Percentiles rank a stretch among this genome's conserved stretches.
Evolutionary conservation across 2,797 vertebrate genomes (phyloP).

Genomic region (Mus caroli): DNA sequence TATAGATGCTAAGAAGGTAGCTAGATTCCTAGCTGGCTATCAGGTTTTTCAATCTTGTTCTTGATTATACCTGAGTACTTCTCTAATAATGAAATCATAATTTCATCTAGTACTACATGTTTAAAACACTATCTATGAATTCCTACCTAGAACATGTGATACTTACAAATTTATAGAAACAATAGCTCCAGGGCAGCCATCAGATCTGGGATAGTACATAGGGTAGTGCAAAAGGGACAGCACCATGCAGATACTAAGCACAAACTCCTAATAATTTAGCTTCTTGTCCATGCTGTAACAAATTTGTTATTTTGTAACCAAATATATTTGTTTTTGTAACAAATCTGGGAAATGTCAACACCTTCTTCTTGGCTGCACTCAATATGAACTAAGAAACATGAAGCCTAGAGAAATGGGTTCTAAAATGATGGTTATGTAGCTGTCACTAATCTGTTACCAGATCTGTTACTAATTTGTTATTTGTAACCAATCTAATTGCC

Average conservation of each 20-base stretch:
- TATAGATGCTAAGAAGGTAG: background rate
- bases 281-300: background rate
- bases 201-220: background rate
- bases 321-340: background rate
- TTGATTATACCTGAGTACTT: background rate
- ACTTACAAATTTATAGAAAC: background rate
- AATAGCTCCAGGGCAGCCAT: background rate
- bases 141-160: background rate
- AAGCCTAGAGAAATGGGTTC: slow-evolving; percentile 48
- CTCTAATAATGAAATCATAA: background rate
- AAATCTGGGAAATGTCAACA: background rate
- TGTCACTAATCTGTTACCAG: background rate
- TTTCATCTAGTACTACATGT: background rate
- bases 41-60: background rate
- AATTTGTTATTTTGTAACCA: background rate
- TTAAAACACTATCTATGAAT: background rate
- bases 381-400: slow-evolving; percentile 24
- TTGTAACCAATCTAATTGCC: background rate
- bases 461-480: background rate
- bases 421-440: background rate
- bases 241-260: background rate
- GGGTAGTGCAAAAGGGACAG: background rate
- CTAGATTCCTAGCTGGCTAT: background rate
- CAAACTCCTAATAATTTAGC: background rate
- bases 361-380: background rate